Base-by-base conservation (phyloP, 2,797 vertebrate genomes). In the Pelochelys cantorii region DNA sequence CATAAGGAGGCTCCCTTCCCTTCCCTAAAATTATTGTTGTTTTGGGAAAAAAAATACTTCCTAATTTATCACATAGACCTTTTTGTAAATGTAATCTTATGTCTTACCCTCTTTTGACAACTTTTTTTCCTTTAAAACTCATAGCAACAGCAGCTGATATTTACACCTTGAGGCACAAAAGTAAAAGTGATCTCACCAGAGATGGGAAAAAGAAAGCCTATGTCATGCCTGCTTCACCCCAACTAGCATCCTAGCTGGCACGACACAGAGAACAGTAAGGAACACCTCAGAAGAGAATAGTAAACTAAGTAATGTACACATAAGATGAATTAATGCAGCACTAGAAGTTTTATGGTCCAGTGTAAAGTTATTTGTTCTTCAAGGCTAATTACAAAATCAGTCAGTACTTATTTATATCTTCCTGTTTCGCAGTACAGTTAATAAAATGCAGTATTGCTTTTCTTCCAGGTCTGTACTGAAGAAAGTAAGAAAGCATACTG, bases 171-270 rank as follows among this genome's bases (percentile, higher is more conserved):
- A 75, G 95, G 90, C 60, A 91, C 34, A 89, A 90, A 0, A 23
- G 2, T 60, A 87, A 92, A 92, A 59, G 23, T 52, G 53, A 3
- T 78, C 57, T 57, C 92, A 88, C 82, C 8, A 57, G 87, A 79
- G 91, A 96, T 2, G 23, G 27, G 85, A 82, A 88, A 87, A 93
- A 93, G 65, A 88, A 97, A 96, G 91, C 37, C 81, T 96, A 77
- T 93, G 68, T 95, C 93, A 88, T 89, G 96, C 95, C 96, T 94
- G 90, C 86, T 88, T 52, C 90, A 96, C 89, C 78, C 95, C 94
- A 94, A 77, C 85, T 82, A 97, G 96, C 77, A 93, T 86, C 87
- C 81, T 94, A 95, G 94, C 93, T 96, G 96, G 96, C 91, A 74
- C 15, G 11, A 71, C 71, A 84, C 37, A 85, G 15, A 4, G 11